A percentile compares a stretch with the other conserved stretches of the same genome.
phyloP scores from a whole-genome alignment of 1,140 invertebrate species.

The Rhynchophorus ferrugineus region DNA sequence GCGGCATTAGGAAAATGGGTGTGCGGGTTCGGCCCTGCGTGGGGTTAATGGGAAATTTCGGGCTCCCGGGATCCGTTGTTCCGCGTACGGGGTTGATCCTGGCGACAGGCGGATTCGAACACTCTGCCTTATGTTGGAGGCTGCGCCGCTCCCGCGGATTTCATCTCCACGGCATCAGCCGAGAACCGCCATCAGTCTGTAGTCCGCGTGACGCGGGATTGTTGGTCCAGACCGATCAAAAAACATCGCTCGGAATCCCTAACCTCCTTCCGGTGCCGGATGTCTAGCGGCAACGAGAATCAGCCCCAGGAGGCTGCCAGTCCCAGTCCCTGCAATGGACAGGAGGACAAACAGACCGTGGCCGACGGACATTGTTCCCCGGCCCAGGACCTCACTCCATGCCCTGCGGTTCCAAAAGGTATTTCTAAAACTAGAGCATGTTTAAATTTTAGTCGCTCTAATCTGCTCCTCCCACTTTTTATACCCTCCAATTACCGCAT shows the following conservation, averaged over 20 bases:
- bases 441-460: slow-evolving; percentile 11
- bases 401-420: slow-evolving; percentile 13
- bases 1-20: neutral
- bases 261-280: slow-evolving; percentile 24
- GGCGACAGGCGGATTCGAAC: slow-evolving; percentile 12
- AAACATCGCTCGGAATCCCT: slow-evolving; percentile 20
- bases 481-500: no score
- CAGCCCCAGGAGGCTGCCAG: slow-evolving; percentile 9
- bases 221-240: slow-evolving; percentile 17
- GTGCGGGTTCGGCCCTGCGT: slow-evolving; percentile 13
- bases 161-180: slow-evolving; percentile 12
- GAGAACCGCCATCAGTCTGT: slow-evolving; percentile 11
- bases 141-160: slow-evolving; percentile 16
- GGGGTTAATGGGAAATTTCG: slow-evolving; percentile 16
- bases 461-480: neutral
- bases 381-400: slow-evolving; percentile 24
- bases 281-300: slow-evolving; percentile 19
- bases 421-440: slow-evolving; percentile 6
- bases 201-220: slow-evolving; percentile 20
- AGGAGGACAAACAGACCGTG: slow-evolving; percentile 20
- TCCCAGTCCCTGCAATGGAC: slow-evolving; percentile 18
- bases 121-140: slow-evolving; percentile 14
- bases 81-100: slow-evolving; percentile 12
- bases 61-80: slow-evolving; percentile 18
- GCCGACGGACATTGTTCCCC: slow-evolving; percentile 35